These are phyloP conservation scores for Malacoctenus gilli DNA, from an alignment of 2,797 vertebrate genomes.

Conservation along the genomic window DNA sequence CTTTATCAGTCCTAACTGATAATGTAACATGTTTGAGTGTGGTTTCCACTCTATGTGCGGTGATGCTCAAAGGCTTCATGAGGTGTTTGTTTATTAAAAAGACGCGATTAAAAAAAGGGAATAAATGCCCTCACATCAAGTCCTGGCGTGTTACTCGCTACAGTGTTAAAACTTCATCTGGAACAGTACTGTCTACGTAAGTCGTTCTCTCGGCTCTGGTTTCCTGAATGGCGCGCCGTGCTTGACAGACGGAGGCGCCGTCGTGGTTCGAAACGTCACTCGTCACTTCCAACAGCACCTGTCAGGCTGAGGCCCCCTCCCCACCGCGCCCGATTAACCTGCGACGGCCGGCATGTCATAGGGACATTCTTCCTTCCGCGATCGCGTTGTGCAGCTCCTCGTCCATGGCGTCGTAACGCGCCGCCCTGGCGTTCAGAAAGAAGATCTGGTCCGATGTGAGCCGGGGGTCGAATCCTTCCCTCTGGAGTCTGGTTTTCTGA, in stretches of 20 bases:
- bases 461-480: slow-evolving; percentile 86
- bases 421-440: slow-evolving; percentile 86
- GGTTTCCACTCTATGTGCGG: slow-evolving; percentile 35
- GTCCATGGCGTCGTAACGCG: slow-evolving; percentile 81
- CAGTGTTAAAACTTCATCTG: slow-evolving; percentile 69
- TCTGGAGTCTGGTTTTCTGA: slow-evolving; percentile 91
- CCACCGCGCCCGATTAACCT: slow-evolving; percentile 17
- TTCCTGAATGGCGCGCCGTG: slow-evolving; percentile 59
- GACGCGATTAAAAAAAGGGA: slow-evolving; percentile 40
- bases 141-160: slow-evolving; percentile 58
- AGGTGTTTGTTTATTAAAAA: slow-evolving; percentile 52
- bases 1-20: slow-evolving; percentile 30
- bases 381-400: slow-evolving; percentile 82
- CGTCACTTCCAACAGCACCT: slow-evolving; percentile 31
- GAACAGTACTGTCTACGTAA: slow-evolving; percentile 59
- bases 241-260: too few species aligned
- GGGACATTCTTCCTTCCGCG: slow-evolving; percentile 79
- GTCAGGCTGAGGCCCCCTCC: slow-evolving; percentile 33
- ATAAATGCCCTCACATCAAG: slow-evolving; percentile 44
- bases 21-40: slow-evolving; percentile 45
- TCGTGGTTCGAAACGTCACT: slow-evolving; percentile 6
- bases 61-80: slow-evolving; percentile 47
- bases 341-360: slow-evolving; percentile 74
- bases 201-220: slow-evolving; percentile 41
- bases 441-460: slow-evolving; percentile 86